Evolutionary conservation across 35 echinoderm and acorn worm genomes (phyloP).

Genomic region (Apostichopus japonicus): DNA sequence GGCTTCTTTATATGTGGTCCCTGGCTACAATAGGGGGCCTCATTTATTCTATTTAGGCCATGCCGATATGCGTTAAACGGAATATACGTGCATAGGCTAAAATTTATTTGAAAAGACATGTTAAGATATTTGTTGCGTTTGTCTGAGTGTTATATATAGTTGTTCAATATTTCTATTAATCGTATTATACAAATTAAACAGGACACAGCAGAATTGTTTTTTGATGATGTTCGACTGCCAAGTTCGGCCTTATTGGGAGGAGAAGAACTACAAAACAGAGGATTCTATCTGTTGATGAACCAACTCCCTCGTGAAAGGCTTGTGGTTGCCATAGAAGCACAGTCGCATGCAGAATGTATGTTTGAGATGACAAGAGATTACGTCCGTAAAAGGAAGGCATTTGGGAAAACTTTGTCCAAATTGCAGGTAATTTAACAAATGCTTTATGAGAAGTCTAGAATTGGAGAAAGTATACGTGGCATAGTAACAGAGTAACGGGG

Average conservation of each 20-base stretch:
- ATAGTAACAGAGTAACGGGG: too few relatives aligned
- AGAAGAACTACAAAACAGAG: constrained; percentile 40
- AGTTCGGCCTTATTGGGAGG: constrained; percentile 60
- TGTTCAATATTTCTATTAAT: too few relatives aligned
- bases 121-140: too few relatives aligned
- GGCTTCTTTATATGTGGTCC: too few relatives aligned
- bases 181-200: neutral
- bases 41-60: too few relatives aligned
- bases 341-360: constrained; percentile 58
- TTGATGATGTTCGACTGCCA: constrained; percentile 86
- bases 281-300: constrained; percentile 81
- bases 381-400: constrained; percentile 74
- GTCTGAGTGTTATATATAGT: too few relatives aligned
- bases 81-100: too few relatives aligned
- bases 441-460: too few relatives aligned
- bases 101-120: too few relatives aligned
- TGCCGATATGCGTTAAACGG: too few relatives aligned
- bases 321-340: neutral
- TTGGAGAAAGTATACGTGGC: too few relatives aligned
- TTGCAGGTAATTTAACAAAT: constrained; percentile 63
- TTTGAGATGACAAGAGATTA: constrained; percentile 84
- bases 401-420: constrained; percentile 73
- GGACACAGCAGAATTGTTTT: constrained; percentile 81
- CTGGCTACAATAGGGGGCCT: too few relatives aligned
- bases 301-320: constrained; percentile 76